phyloP scores from a whole-genome alignment of 2,113 vertebrate genomes.

The Ageneiosus marmoratus region DNA sequence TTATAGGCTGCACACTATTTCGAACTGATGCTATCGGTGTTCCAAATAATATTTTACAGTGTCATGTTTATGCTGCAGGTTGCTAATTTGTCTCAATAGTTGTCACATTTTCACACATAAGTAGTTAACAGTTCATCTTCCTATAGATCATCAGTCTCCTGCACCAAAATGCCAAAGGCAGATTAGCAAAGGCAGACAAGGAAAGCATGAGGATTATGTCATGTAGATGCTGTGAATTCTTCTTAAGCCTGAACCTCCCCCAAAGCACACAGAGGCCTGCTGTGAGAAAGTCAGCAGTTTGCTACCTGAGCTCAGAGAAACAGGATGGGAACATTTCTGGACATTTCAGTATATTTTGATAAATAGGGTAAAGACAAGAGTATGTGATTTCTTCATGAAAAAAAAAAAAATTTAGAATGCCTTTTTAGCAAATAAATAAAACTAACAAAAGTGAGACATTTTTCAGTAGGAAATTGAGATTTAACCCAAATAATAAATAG shows the following conservation, averaged over 20 bases:
- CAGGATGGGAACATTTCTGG: neutral
- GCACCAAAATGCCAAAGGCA: neutral
- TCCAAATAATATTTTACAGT: neutral
- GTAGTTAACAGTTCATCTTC: constrained; percentile 4
- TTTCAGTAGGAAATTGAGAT: neutral
- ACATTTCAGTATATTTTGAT: neutral
- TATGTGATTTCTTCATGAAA: neutral
- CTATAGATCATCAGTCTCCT: neutral
- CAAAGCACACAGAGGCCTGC: constrained; percentile 3
- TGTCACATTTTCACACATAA: constrained; percentile 1
- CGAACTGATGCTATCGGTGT: neutral
- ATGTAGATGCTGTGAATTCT: constrained; percentile 23
- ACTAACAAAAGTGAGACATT: neutral
- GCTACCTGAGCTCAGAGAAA: neutral
- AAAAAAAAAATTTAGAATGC: too few relatives aligned
- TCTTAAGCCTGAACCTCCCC: constrained; percentile 18
- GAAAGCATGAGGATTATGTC: constrained; percentile 22
- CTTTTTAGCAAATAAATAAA: neutral
- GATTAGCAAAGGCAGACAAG: constrained; percentile 20
- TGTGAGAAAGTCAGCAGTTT: constrained; percentile 18
- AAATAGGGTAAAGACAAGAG: neutral
- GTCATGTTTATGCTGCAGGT: neutral
- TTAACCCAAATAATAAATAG: neutral
- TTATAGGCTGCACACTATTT: neutral
- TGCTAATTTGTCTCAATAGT: neutral